Conservation (phyloP, 92 coral and sea anemone species). For the Isaurus tuberculatus region DNA sequence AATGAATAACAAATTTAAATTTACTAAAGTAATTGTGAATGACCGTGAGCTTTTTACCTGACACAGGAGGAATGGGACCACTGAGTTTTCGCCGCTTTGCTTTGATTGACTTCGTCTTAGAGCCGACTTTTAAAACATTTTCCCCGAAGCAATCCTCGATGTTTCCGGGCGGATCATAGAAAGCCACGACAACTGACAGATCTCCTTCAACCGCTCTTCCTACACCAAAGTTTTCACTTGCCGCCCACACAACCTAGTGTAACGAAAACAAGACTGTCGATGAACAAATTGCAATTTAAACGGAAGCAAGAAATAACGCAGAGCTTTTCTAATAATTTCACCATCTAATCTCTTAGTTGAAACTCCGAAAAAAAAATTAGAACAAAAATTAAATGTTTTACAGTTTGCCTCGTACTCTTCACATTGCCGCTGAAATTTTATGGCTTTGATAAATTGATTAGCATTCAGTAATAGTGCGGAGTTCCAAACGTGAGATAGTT, state of each 20-base stretch:
- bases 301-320: neutral
- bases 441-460: neutral
- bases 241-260: constrained; percentile 89
- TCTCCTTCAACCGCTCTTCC: constrained; percentile 86
- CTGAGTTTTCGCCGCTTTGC: constrained; percentile 57
- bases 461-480: neutral
- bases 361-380: neutral
- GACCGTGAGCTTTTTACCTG: constrained; percentile 65
- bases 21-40: neutral
- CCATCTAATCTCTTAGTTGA: neutral
- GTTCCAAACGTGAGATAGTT: neutral
- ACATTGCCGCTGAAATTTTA: neutral
- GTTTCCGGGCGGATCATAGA: constrained; percentile 98
- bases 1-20: neutral
- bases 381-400: neutral
- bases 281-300: neutral
- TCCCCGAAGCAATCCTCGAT: constrained; percentile 85
- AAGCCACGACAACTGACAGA: constrained; percentile 93
- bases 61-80: constrained; percentile 71
- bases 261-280: neutral
- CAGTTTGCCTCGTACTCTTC: neutral
- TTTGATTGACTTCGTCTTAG: constrained; percentile 56
- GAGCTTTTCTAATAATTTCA: constrained; percentile 7
- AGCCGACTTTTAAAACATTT: constrained; percentile 78
- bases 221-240: constrained; percentile 91